Evolutionary conservation across 2,888 invertebrate genomes (phyloP).

Genomic region (Eupithecia tripunctaria): DNA sequence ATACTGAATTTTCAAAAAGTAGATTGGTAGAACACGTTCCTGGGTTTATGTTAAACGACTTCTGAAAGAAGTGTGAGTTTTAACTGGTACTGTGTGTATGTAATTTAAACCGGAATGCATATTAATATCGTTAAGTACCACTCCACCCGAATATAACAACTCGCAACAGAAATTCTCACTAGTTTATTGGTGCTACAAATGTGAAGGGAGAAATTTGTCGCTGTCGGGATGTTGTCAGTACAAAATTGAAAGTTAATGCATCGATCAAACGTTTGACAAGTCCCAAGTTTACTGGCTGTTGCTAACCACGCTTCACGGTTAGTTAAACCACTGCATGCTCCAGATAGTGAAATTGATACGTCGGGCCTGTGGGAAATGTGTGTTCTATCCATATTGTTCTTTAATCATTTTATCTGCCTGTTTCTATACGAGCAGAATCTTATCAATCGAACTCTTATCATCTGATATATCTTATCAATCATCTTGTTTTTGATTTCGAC

Average conservation of each 20-base stretch:
- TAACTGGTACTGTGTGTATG: neutral
- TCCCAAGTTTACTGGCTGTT: slow-evolving; percentile 11
- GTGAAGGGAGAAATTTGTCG: neutral
- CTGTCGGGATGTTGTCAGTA: neutral
- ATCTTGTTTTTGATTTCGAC: neutral
- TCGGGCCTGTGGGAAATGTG: slow-evolving; percentile 22
- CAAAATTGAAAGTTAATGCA: neutral
- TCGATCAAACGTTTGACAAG: slow-evolving; percentile 3
- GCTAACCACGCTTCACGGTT: slow-evolving; percentile 16
- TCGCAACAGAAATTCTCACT: neutral
- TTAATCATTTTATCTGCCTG: neutral
- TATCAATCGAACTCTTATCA: neutral
- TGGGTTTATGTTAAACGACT: neutral
- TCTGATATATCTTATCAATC: too few relatives aligned
- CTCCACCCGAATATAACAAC: neutral
- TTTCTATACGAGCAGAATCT: neutral
- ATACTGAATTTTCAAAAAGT: neutral
- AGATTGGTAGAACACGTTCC: neutral
- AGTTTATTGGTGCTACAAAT: neutral
- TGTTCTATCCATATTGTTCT: slow-evolving; percentile 4
- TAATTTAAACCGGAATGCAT: neutral
- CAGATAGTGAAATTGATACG: slow-evolving; percentile 29
- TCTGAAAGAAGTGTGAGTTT: neutral
- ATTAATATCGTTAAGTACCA: neutral
- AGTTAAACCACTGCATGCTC: slow-evolving; percentile 18